Percentiles rank a stretch among this genome's conserved stretches.
These are phyloP conservation scores for Sinohyriopsis cumingii DNA, from an alignment of 2,888 invertebrate species.

Conservation along the genomic window DNA sequence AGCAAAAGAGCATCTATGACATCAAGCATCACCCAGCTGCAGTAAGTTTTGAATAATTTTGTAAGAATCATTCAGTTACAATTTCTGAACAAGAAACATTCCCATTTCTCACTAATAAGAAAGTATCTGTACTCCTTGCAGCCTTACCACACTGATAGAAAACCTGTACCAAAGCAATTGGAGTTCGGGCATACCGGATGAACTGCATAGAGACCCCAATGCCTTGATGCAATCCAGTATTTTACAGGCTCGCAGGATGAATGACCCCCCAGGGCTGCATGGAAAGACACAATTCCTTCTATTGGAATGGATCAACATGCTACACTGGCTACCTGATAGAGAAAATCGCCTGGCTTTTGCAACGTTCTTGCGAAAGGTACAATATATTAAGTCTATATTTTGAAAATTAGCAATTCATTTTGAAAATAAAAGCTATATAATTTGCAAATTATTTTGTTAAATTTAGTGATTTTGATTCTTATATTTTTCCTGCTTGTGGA, in stretches of 20 bases:
- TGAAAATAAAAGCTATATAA: too few relatives aligned
- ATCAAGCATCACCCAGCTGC: too few relatives aligned
- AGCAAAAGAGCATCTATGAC: too few relatives aligned
- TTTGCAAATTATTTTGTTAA: too few relatives aligned
- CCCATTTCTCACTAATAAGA: too few relatives aligned
- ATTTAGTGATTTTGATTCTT: neutral
- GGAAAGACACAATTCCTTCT: conserved; percentile 95
- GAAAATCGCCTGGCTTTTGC: conserved; percentile 85
- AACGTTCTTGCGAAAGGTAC: conserved; percentile 87
- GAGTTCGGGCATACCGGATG: conserved; percentile 76
- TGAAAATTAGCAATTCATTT: too few relatives aligned
- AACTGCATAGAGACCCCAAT: conserved; percentile 77
- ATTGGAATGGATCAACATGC: conserved; percentile 95
- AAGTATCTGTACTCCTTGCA: conserved; percentile 27
- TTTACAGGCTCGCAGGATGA: conserved; percentile 87
- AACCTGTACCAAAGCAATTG: conserved; percentile 77
- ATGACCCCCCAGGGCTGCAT: conserved; percentile 93
- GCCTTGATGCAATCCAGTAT: conserved; percentile 94
- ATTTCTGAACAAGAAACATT: neutral
- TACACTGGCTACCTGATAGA: conserved; percentile 78
- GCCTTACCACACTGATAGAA: conserved; percentile 85
- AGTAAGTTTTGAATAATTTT: too few relatives aligned
- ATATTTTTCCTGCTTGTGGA: neutral
- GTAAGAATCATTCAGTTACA: too few relatives aligned
- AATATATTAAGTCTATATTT: neutral